Conservation (phyloP, 2,797 vertebrate species). For the Crypturellus tataupa region DNA sequence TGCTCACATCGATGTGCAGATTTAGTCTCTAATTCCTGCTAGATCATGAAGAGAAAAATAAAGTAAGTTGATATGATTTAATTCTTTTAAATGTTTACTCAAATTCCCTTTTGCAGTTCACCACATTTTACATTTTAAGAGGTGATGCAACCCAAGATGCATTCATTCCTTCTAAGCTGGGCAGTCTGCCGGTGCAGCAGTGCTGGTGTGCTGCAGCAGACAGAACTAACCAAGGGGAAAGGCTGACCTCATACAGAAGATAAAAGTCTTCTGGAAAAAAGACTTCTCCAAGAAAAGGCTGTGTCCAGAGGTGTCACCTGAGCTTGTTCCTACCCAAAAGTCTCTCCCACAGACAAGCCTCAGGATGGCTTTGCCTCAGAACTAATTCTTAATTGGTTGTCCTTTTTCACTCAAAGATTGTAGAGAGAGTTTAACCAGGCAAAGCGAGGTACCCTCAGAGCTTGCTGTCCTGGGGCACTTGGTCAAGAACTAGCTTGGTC, state of each 20-base stretch:
- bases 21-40: slow-evolving; percentile 4
- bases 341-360: neutral
- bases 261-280: neutral
- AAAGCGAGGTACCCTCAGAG: neutral
- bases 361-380: neutral
- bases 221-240: neutral
- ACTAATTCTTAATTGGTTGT: neutral
- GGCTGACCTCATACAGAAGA: neutral
- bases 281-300: neutral
- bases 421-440: neutral
- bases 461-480: neutral
- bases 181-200: neutral
- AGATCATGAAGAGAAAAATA: neutral
- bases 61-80: neutral
- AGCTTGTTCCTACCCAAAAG: neutral
- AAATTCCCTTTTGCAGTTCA: neutral
- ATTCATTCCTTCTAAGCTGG: neutral
- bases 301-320: neutral
- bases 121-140: neutral
- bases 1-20: neutral
- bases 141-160: neutral
- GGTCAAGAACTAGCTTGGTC: neutral
- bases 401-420: neutral
- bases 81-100: neutral
- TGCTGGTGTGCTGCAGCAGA: neutral